phyloP scores from a whole-genome alignment of 2,888 invertebrate genomes.

The Orthosia incerta region DNA sequence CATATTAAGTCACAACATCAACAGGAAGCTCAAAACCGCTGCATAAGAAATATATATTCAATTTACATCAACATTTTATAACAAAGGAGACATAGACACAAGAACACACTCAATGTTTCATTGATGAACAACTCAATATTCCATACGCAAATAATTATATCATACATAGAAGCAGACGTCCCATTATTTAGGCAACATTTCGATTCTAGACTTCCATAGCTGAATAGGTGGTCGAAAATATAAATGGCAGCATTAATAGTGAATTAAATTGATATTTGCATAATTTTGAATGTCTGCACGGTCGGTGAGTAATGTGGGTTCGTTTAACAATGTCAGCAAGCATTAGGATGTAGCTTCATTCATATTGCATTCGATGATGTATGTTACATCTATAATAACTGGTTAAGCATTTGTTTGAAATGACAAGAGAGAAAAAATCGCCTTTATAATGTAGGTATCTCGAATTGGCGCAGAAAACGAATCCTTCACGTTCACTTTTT shows the following conservation, averaged over 20 bases:
- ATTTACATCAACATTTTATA: slow-evolving; percentile 50
- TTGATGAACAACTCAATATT: slow-evolving; percentile 59
- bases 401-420: slow-evolving; percentile 2
- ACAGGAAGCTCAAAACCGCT: slow-evolving; percentile 51
- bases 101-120: slow-evolving; percentile 39
- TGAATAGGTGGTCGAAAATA: slow-evolving; percentile 53
- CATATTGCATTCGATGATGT: slow-evolving; percentile 1
- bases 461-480: background rate
- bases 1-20: slow-evolving; percentile 36
- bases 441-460: background rate
- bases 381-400: slow-evolving; percentile 5
- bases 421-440: background rate
- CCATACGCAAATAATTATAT: slow-evolving; percentile 57
- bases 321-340: slow-evolving; percentile 36
- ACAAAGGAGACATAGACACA: too few relatives aligned
- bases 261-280: slow-evolving; percentile 64
- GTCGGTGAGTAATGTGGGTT: slow-evolving; percentile 39
- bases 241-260: slow-evolving; percentile 54
- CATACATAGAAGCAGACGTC: slow-evolving; percentile 41
- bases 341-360: slow-evolving; percentile 29
- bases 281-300: slow-evolving; percentile 57
- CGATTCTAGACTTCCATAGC: slow-evolving; percentile 63
- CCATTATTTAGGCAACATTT: slow-evolving; percentile 60
- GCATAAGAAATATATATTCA: slow-evolving; percentile 39
- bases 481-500: background rate